Conservation (phyloP, 2,888 invertebrate species). For the Netelia inedita region DNA sequence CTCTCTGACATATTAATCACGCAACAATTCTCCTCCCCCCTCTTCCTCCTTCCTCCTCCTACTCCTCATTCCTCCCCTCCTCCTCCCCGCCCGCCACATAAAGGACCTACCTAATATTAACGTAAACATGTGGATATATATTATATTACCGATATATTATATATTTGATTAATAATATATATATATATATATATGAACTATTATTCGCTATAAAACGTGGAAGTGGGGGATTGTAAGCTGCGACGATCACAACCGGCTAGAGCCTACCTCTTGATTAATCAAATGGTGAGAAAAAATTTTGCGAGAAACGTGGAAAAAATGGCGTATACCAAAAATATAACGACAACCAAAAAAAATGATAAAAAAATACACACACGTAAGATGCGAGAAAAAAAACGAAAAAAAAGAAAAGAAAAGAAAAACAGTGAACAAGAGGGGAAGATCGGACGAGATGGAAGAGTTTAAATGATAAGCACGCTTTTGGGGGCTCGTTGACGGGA, state of each 20-base stretch:
- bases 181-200: constrained; percentile 73
- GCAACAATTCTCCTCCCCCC: constrained; percentile 52
- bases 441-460: constrained; percentile 49
- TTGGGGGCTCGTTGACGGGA: constrained; percentile 62
- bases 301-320: constrained; percentile 64
- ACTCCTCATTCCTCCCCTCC: constrained; percentile 33
- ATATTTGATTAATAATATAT: constrained; percentile 65
- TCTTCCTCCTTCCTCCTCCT: constrained; percentile 40
- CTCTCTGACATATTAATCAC: constrained; percentile 66
- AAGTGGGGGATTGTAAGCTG: constrained; percentile 75
- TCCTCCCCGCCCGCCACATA: constrained; percentile 63
- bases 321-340: constrained; percentile 65
- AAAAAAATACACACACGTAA: constrained; percentile 16
- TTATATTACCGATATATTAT: constrained; percentile 64
- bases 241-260: constrained; percentile 67
- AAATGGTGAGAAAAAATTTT: constrained; percentile 78
- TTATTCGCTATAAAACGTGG: constrained; percentile 69
- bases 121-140: constrained; percentile 68
- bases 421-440: constrained; percentile 28
- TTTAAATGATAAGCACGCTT: constrained; percentile 64
- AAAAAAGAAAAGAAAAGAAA: constrained; percentile 34
- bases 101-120: constrained; percentile 74
- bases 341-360: constrained; percentile 43
- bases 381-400: constrained; percentile 28
- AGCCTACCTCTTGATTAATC: constrained; percentile 77